phyloP scores from a whole-genome alignment of 2,797 vertebrate species.

The Paramormyrops hopkinsi region DNA sequence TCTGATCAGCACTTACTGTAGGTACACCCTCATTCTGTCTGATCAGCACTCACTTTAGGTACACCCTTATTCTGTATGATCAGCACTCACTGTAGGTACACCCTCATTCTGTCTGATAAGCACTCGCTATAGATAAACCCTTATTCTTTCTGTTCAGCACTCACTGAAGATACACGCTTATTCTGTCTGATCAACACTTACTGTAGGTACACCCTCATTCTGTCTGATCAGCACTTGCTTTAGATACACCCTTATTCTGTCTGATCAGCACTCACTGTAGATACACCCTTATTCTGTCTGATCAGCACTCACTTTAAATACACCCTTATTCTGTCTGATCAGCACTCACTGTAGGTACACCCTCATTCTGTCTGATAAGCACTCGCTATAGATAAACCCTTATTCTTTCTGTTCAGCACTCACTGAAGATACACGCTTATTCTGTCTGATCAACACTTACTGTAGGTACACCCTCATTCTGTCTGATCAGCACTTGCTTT shows the following conservation, averaged over 20 bases:
- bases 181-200: neutral
- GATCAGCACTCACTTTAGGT: neutral
- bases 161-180: neutral
- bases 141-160: neutral
- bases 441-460: neutral
- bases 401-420: no score
- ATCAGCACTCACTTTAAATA: neutral
- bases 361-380: neutral
- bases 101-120: no score
- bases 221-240: neutral
- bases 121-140: neutral
- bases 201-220: neutral
- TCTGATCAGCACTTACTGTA: neutral
- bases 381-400: neutral
- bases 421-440: neutral
- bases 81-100: neutral
- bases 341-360: neutral
- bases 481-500: accelerated
- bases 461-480: neutral
- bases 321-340: neutral
- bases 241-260: neutral
- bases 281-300: neutral
- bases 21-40: neutral
- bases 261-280: no score
- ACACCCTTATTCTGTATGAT: neutral